Evolutionary conservation across 2,113 vertebrate genomes (phyloP).

Genomic region (Tragelaphus strepsiceros): DNA sequence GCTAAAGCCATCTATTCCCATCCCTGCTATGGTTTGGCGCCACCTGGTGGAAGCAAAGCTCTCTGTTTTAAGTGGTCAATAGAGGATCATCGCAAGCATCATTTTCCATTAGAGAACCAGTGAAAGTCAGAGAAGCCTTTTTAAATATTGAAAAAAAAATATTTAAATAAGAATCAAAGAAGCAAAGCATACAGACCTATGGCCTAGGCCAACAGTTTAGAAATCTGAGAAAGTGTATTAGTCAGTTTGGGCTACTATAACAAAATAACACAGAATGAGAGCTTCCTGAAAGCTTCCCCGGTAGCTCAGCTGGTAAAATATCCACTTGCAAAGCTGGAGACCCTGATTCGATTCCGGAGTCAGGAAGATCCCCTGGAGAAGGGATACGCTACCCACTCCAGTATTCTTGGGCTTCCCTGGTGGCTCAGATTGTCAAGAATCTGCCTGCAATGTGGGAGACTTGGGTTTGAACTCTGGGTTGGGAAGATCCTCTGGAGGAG

Average conservation of each 20-base stretch:
- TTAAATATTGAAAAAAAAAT: background rate
- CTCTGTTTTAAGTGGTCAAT: background rate
- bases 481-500: background rate
- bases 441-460: background rate
- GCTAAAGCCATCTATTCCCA: fast-evolving
- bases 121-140: background rate
- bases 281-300: background rate
- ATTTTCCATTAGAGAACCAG: background rate
- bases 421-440: background rate
- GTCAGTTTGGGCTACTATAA: background rate
- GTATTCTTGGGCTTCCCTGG: background rate
- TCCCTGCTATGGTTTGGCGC: background rate
- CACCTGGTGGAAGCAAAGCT: slow-evolving; percentile 36
- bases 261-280: background rate
- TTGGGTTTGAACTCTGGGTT: background rate
- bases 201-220: background rate
- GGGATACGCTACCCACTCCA: background rate
- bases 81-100: background rate
- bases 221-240: background rate
- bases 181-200: background rate
- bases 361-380: background rate
- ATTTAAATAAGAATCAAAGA: background rate
- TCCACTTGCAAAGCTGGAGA: background rate
- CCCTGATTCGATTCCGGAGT: background rate
- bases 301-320: background rate